Base-by-base conservation (phyloP, 1,140 invertebrate species). In the Listronotus oregonensis region DNA sequence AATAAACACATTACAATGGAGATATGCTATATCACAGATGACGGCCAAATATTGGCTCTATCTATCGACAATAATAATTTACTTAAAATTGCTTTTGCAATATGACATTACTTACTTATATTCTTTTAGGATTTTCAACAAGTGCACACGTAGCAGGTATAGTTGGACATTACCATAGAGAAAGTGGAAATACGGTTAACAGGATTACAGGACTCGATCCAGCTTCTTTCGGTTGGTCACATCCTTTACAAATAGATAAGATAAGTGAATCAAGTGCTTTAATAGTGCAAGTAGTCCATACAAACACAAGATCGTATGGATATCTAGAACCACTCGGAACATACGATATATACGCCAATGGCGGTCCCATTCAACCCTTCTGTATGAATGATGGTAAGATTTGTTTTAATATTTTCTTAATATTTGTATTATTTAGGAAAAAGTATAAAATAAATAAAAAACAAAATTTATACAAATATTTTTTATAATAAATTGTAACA, bases 281-380 rank as follows among this genome's bases (percentile, higher is more conserved):
- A 10, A 3, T 55, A 18, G 52, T 55, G 4, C 52, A 55, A 42
- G 52, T 55, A 12, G 40, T 55, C 32, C 52, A 55, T 21, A 55
- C 52, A 3, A 55, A 55, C 14, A 55, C 37, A 11, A 14, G 34
- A 17, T 17, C n/a, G 6, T 55, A 10, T 4, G 52, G 52, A 5
- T 27, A 27, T 18, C 7, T 1, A 18, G 34, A 55, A 12, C 34
- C 32, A 11, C 32, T 55, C 6, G 52, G 52, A 8, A 12, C 12
- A 15, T 40, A 40, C n/a, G 52, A 55, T 17, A 55, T 55, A 39
- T 55, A 55, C 21, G 39, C 18, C 9, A 40, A 40, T 21, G 52
- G 37, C 11, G 52, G 52, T 14, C 12, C 15, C 7, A 9, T 15
- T 15, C 52, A 55, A 42, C 52, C 52, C 9, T 14, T 14, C 14